Percentiles rank a stretch among this genome's conserved stretches.
These are phyloP conservation scores for Ardeotis arabs DNA, from an alignment of 2,113 vertebrate genomes.

Conservation along the genomic window DNA sequence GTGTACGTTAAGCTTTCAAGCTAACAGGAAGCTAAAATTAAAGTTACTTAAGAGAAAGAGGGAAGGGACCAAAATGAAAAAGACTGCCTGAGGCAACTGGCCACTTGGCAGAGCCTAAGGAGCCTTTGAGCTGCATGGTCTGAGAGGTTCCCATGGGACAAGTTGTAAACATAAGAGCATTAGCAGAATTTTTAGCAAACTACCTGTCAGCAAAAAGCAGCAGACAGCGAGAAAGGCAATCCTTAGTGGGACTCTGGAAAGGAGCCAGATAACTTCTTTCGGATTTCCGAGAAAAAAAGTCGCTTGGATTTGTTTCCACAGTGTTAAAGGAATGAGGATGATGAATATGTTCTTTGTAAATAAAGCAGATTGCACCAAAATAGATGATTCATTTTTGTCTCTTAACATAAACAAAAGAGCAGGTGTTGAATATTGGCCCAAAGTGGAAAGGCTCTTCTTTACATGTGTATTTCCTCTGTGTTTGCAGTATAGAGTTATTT, in stretches of 20 bases:
- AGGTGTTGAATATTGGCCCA: not conserved
- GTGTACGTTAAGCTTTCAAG: not conserved
- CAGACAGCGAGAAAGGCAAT: not conserved
- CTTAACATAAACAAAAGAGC: not conserved
- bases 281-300: not conserved
- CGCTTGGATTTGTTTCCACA: not conserved
- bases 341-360: not conserved
- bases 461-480: not conserved
- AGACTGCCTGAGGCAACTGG: not conserved
- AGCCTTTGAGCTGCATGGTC: not conserved
- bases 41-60: not conserved
- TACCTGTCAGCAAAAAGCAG: slow-evolving; percentile 31
- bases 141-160: not conserved
- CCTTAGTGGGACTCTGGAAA: not conserved
- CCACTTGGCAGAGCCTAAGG: not conserved
- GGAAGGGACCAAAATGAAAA: not conserved
- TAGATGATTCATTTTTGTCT: not conserved
- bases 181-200: not conserved
- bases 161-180: not conserved
- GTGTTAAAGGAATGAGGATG: not conserved
- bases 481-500: not conserved
- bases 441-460: not conserved
- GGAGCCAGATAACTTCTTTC: not conserved
- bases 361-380: slow-evolving; percentile 1
- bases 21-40: not conserved